phyloP scores from a whole-genome alignment of 2,113 vertebrate species.

The Lagenorhynchus albirostris region DNA sequence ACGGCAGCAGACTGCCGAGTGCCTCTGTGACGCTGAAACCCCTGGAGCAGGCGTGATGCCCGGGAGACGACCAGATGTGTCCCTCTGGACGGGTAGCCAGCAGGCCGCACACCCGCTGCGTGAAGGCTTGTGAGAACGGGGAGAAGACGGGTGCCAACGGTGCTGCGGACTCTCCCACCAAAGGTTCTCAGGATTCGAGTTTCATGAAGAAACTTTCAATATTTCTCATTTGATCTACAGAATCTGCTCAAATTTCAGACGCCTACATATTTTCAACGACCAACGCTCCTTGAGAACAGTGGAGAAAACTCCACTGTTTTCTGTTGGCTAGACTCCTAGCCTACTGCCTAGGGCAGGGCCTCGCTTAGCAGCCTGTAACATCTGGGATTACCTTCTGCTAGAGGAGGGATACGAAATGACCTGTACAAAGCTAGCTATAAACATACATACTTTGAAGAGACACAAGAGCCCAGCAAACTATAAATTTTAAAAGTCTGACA shows the following conservation, averaged over 20 bases:
- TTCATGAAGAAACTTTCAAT: not conserved
- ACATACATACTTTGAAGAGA: not conserved
- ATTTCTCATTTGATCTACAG: not conserved
- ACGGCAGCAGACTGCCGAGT: too few relatives aligned
- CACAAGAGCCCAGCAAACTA: not conserved
- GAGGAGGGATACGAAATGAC: not conserved
- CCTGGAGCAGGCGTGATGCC: not conserved
- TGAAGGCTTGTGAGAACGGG: accelerated
- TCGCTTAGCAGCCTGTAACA: not conserved
- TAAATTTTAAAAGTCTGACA: not conserved
- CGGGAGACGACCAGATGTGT: accelerated
- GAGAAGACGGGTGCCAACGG: accelerated
- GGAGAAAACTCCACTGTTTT: not conserved
- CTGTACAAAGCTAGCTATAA: not conserved
- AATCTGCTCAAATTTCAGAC: not conserved
- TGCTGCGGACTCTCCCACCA: accelerated
- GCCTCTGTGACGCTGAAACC: not conserved
- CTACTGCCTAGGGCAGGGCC: too few relatives aligned
- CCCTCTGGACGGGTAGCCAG: not conserved
- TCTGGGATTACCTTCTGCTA: not conserved
- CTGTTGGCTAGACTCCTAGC: not conserved
- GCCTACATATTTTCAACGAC: accelerated
- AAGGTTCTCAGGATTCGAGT: not conserved
- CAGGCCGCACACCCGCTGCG: accelerated
- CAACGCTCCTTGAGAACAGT: not conserved